Base-by-base conservation (phyloP, 1,140 invertebrate species). In the Apis dorsata region DNA sequence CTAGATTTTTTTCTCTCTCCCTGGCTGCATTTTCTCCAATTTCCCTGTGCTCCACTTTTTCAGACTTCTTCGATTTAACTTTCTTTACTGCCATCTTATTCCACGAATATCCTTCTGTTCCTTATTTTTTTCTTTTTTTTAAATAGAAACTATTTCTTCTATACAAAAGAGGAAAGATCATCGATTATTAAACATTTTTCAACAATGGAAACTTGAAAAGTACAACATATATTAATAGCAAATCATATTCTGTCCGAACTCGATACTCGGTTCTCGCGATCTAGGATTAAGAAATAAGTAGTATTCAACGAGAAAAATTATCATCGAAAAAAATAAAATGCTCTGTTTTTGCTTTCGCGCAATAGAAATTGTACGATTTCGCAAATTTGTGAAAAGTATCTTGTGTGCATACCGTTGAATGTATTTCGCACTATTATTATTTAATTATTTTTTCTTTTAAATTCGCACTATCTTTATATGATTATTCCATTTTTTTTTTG, bases 1-100 rank as follows among this genome's bases (percentile, higher is more conserved):
- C 51, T 49, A 15, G 7, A 57, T 65, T n/a, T 57, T 72, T 63
- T 74, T 21, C 59, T 60, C 51, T 73, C 74, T 68, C 59, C 57
- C 49, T 55, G 17, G 24, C 17, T 57, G 63, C 57, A 24, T 76
- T 75, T 68, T 53, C 72, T 49, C 17, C 51, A 55, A 65, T 70
- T 55, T 79, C 51, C 55, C 53, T 74, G 2, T 83, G 69, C 62
- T 81, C 78, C 34, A 81, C 28, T 73, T 74, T 82, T 57, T 21
- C 65, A 24, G 24, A 34, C 63, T 69, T 76, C 44, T 21, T 21
- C 72, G 44, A 51, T 13, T 65, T 60, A 81, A 73, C 73, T 73
- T 19, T 15, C 44, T 69, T 59, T 24, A 59, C 65, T n/a, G 44
- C 17, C 65, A 68, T 75, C 63, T 81, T 62, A 69, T 49, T 63